Percentiles rank a stretch among this genome's conserved stretches.
Evolutionary conservation across 2,888 invertebrate genomes (phyloP).

Genomic region (Drosophila fulvimacula): DNA sequence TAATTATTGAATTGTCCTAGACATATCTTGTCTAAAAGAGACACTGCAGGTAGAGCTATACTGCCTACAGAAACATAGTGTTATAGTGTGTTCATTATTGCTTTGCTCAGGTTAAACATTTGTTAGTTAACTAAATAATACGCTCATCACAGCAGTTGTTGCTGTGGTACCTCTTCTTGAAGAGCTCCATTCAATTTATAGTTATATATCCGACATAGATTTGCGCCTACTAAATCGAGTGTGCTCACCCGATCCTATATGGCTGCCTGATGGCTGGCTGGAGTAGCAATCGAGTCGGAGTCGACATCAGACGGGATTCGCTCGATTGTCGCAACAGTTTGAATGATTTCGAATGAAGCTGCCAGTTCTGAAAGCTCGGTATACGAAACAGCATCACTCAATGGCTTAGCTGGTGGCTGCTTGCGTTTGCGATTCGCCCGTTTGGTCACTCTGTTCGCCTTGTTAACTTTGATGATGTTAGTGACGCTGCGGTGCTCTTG

Average conservation of each 20-base stretch:
- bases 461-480: neutral
- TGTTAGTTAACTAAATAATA: neutral
- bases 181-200: neutral
- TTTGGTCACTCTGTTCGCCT: neutral
- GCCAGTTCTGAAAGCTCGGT: neutral
- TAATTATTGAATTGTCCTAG: no score
- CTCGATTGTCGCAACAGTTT: neutral
- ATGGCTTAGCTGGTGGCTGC: accelerated
- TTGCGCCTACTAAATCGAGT: neutral
- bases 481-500: neutral
- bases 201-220: neutral
- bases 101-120: neutral
- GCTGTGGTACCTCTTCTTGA: neutral
- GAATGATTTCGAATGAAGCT: neutral
- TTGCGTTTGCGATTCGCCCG: neutral
- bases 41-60: no score
- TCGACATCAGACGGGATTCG: neutral
- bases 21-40: no score
- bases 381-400: neutral
- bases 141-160: neutral
- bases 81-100: neutral
- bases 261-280: accelerated
- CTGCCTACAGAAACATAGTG: no score
- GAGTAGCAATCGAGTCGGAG: neutral
- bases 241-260: neutral